A percentile compares a stretch with the other conserved stretches of the same genome.
Evolutionary conservation across 1,140 invertebrate species (phyloP).

Genomic region (Oreohelix idahoensis): DNA sequence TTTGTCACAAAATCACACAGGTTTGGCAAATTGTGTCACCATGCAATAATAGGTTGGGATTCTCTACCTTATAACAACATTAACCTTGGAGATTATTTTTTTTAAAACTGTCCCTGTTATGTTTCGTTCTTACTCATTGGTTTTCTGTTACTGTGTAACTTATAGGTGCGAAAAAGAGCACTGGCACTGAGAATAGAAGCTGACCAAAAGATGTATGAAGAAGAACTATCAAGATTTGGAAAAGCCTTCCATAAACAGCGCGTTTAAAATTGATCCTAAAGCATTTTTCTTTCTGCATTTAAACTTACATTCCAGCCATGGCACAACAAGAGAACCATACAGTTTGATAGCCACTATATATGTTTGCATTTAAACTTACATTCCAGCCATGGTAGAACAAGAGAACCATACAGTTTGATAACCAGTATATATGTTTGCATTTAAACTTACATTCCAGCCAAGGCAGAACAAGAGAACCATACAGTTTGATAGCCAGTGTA

Average conservation of each 20-base stretch:
- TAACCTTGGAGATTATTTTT: too few relatives aligned
- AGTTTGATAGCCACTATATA: too few relatives aligned
- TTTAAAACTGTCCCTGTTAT: too few relatives aligned
- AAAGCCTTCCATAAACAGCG: conserved; percentile 30
- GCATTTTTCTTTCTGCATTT: neutral
- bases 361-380: too few relatives aligned
- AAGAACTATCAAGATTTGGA: conserved; percentile 22
- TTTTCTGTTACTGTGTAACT: neutral
- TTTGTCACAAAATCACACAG: too few relatives aligned
- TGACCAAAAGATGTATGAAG: conserved; percentile 33
- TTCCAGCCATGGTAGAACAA: neutral
- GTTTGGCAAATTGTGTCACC: too few relatives aligned
- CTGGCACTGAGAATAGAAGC: conserved; percentile 21
- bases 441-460: too few relatives aligned
- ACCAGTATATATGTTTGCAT: too few relatives aligned
- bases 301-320: too few relatives aligned
- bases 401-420: neutral
- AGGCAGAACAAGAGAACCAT: neutral
- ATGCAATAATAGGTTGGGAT: too few relatives aligned
- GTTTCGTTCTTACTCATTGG: neutral
- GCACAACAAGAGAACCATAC: neutral
- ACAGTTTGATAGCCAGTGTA: neutral
- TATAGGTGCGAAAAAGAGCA: conserved; percentile 25
- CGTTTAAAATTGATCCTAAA: neutral
- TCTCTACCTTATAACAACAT: too few relatives aligned